Base-by-base conservation (phyloP, 2,888 invertebrate species). In the Alsophila aescularia region DNA sequence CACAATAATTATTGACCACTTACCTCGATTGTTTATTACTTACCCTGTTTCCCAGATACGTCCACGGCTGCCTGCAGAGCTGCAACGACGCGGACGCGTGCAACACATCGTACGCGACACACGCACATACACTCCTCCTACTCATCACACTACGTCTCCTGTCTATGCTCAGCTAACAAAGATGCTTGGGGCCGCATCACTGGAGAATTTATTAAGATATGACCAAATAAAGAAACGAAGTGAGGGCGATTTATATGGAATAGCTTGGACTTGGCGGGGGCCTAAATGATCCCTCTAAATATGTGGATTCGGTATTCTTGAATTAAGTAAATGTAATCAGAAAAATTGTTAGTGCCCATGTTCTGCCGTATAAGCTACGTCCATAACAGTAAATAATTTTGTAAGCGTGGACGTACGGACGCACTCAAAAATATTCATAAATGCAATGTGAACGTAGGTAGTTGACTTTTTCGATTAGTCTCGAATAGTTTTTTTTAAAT, bases 21-120 rank as follows among this genome's bases (percentile, higher is more conserved):
- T 16, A 18, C 16, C 10, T 24, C n/a, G n/a, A n/a, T 18, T 18
- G 5, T 18, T 18, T 2, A 8, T 8, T 3, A 9, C 7, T 27
- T 16, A 18, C 16, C 10, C 18, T 52, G 10, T 53, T 37, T 21
- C 85, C 87, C 81, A 97, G 97, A 77, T 97, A 97, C 77, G 96
- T 97, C 58, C 94, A 95, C 70, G 98, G 98, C 48, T 98, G 98
- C 83, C 94, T 98, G n/a, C 97, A 98, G 80, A 97, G 97, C 73
- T 98, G 98, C 88, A 96, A 95, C 79, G 97, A 97, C 77, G 96
- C 96, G 0, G 98, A 98, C 81, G 98, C 97, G 8, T 98, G 98
- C 86, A 98, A 98, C 81, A 65, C 73, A 1, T 70, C 86, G 0
- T n/a, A 42, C 4, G 27, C 7, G 44, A 43, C 0, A 39, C 77